Base-by-base conservation (phyloP, 2,888 invertebrate species). In the Meiosimyza platycephala region DNA sequence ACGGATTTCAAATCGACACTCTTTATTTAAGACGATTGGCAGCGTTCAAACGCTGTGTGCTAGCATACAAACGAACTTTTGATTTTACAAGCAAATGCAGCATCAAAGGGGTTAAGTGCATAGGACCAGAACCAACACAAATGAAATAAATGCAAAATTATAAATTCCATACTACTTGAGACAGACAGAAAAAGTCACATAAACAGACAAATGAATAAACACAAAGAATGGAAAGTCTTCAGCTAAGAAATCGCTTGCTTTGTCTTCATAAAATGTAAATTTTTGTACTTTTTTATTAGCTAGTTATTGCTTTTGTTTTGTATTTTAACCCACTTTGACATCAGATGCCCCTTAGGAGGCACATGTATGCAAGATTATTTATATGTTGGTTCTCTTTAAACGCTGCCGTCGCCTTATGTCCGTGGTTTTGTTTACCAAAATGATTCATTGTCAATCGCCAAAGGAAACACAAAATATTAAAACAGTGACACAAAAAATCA, bases 361-460 rank as follows among this genome's bases (percentile, higher is more conserved):
- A 28, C 28, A 9, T 1, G 40, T 40, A 40, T 40, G 40, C 40
- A 40, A 40, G 1, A 9, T 40, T 40, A 9, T 40, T 9, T 40
- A 40, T 9, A 1, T 40, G 40, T 40, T 9, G 40, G 9, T 9
- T 40, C 9, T 40, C 40, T 40, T 40, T 9, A 40, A 7, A 40
- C 9, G 40, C 1, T 9, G 40, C 40, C 40, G 40, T 9, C 9
- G 40, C 40, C 40, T 40, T 40, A 40, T 9, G 40, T 7, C 9
- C 1, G 40, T 40, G 40, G 40, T 40, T 40, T 57, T 15, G 7
- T 50, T 64, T 64, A 64, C 50, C 64, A 64, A 51, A 50, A 22
- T 64, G 64, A 64, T 64, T 64, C 64, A 64, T 64, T 51, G 64
- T 22, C 64, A 64, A 64, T 28, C 28, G 51, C 28, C 64, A 50